Evolutionary conservation across 2,797 vertebrate species (phyloP).

Genomic region (Erethizon dorsatum): DNA sequence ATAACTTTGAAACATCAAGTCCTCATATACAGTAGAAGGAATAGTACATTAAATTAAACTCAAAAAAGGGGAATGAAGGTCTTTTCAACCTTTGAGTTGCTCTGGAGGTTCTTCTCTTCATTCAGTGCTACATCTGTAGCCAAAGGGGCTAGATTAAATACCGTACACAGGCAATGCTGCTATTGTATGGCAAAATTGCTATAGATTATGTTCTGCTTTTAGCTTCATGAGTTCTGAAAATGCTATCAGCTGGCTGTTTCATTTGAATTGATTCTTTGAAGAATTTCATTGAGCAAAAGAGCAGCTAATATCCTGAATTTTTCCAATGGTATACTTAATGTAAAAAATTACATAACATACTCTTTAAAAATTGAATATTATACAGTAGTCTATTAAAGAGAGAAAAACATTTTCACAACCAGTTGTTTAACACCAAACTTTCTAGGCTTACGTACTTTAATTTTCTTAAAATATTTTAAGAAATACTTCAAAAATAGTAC

Average conservation of each 20-base stretch:
- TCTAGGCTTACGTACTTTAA: background rate
- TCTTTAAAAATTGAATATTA: background rate
- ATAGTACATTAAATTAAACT: background rate
- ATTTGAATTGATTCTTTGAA: constrained; percentile 24
- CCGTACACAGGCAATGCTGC: background rate
- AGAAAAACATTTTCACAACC: background rate
- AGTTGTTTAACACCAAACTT: background rate
- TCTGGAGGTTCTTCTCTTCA: background rate
- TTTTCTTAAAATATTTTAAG: background rate
- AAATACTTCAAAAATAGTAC: constrained; percentile 15
- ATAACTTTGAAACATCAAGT: background rate
- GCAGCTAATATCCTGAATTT: background rate
- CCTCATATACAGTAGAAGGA: background rate
- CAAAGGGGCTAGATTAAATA: background rate
- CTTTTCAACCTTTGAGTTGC: background rate
- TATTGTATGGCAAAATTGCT: background rate
- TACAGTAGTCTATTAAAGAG: background rate
- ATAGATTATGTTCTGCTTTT: background rate
- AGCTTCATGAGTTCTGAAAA: background rate
- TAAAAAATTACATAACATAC: background rate
- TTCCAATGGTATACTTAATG: background rate
- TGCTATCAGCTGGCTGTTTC: background rate
- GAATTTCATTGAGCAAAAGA: background rate
- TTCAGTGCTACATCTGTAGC: background rate
- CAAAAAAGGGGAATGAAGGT: background rate